Percentiles rank a stretch among this genome's conserved stretches.
Conservation (phyloP, 2,113 vertebrate species). For the Callospermophilus lateralis region DNA sequence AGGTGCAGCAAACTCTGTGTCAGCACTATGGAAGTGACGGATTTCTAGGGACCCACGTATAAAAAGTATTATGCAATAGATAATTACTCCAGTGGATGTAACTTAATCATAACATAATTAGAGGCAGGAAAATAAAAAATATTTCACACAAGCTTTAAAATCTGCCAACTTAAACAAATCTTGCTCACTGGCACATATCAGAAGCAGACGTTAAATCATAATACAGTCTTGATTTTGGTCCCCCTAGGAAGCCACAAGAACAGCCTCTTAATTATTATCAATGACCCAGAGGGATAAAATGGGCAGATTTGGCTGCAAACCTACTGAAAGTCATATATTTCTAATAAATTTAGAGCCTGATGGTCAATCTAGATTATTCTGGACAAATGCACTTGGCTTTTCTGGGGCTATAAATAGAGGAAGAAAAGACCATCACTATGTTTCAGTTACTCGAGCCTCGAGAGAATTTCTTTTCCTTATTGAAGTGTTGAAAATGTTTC, state of each 20-base stretch:
- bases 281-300: conserved; percentile 29
- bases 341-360: conserved; percentile 61
- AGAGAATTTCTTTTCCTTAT: conserved; percentile 67
- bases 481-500: conserved; percentile 74
- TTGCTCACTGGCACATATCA: conserved; percentile 69
- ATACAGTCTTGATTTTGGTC: conserved; percentile 52
- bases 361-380: conserved; percentile 68
- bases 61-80: conserved; percentile 78
- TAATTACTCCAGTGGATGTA: conserved; percentile 77
- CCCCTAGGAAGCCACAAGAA: conserved; percentile 54
- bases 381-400: conserved; percentile 63
- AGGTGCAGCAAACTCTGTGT: conserved; percentile 30
- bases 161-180: conserved; percentile 82
- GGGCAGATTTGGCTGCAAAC: conserved; percentile 63
- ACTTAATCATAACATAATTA: conserved; percentile 84
- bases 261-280: conserved; percentile 74
- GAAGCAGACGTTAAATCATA: conserved; percentile 71
- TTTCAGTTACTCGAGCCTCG: conserved; percentile 39
- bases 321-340: conserved; percentile 55
- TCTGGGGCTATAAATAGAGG: conserved; percentile 31
- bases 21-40: conserved; percentile 64
- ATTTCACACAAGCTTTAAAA: conserved; percentile 72
- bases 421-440: conserved; percentile 34
- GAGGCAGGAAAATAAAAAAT: conserved; percentile 75
- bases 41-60: conserved; percentile 71